Conservation (phyloP, 2,888 invertebrate genomes). For the Andrena dorsata region DNA sequence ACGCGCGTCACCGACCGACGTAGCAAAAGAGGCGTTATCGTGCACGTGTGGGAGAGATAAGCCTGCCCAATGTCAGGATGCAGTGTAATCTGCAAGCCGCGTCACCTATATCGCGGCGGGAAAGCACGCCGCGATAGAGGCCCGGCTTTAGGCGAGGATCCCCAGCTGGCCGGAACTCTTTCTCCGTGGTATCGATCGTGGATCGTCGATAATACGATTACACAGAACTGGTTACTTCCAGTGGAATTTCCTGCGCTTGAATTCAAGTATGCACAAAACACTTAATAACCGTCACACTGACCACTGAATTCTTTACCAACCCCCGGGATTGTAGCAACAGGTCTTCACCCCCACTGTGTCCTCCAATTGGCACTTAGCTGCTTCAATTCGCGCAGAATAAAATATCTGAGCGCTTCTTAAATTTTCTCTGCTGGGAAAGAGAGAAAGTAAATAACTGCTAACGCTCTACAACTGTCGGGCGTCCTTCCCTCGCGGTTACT, state of each 20-base stretch:
- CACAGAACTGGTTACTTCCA: background rate
- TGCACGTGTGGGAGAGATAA: slow-evolving; percentile 63
- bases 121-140: slow-evolving; percentile 25
- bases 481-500: background rate
- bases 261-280: background rate
- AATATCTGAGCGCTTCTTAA: no score
- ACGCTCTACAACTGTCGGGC: background rate
- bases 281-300: no score
- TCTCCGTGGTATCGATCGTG: slow-evolving; percentile 26
- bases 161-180: slow-evolving; percentile 5
- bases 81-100: slow-evolving; percentile 46
- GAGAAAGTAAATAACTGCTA: background rate
- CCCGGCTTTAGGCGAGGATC: background rate
- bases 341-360: no score
- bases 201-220: slow-evolving; percentile 39
- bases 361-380: no score
- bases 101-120: slow-evolving; percentile 42
- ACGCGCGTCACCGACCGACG: slow-evolving; percentile 19
- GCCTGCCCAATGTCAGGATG: slow-evolving; percentile 63
- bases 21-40: slow-evolving; percentile 54
- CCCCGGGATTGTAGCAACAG: no score
- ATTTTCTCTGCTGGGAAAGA: background rate
- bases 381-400: no score
- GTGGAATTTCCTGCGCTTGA: background rate
- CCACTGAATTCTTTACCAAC: no score